Percentiles rank a stretch among this genome's conserved stretches.
Evolutionary conservation across 2,797 vertebrate genomes (phyloP).

Genomic region (Microctenopoma steveboyesi): DNA sequence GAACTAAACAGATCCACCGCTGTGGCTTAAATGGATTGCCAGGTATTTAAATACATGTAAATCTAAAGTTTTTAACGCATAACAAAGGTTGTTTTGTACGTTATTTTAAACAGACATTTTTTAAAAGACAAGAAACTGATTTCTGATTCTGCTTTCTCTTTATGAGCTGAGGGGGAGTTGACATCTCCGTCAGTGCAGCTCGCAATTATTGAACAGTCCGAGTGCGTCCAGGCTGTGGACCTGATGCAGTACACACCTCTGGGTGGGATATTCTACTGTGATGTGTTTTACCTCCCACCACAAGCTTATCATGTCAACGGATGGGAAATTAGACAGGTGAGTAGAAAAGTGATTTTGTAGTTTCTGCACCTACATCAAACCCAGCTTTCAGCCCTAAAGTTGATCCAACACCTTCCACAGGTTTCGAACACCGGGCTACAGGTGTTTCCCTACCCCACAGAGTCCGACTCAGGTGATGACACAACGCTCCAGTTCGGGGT

Average conservation of each 20-base stretch:
- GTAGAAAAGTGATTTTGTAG: not conserved
- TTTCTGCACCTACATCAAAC: not conserved
- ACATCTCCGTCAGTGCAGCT: not conserved
- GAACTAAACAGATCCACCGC: not conserved
- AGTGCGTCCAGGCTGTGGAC: slow-evolving; percentile 76
- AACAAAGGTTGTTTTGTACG: not conserved
- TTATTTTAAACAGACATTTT: not conserved
- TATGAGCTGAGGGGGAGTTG: slow-evolving; percentile 47
- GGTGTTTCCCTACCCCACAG: slow-evolving; percentile 76
- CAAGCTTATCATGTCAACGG: slow-evolving; percentile 77
- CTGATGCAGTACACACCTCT: slow-evolving; percentile 82
- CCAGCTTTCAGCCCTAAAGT: not conserved
- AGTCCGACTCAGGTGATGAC: slow-evolving; percentile 59
- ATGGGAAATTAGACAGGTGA: slow-evolving; percentile 90
- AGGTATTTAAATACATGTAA: not conserved
- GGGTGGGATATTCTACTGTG: slow-evolving; percentile 89
- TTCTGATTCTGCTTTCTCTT: not conserved
- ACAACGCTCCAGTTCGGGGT: slow-evolving; percentile 69
- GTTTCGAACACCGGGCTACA: slow-evolving; percentile 81
- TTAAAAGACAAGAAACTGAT: not conserved
- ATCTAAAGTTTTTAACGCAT: not conserved
- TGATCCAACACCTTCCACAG: slow-evolving; percentile 66
- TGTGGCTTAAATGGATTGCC: not conserved
- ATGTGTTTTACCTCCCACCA: slow-evolving; percentile 85
- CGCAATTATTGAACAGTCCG: not conserved